These are phyloP conservation scores for Gadus chalcogrammus DNA, from an alignment of 2,113 vertebrate genomes.

Conservation along the genomic window DNA sequence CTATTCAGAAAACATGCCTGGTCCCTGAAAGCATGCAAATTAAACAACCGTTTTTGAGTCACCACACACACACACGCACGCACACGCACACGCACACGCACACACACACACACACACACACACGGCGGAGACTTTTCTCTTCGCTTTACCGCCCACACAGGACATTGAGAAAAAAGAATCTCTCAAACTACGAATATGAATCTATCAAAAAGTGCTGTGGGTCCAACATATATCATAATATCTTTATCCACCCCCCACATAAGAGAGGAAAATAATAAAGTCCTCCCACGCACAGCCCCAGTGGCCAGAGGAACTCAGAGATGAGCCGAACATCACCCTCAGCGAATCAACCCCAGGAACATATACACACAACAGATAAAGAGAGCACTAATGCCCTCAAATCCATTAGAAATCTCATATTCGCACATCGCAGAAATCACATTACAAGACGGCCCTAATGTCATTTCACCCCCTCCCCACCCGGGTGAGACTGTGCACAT, in stretches of 20 bases:
- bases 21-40: background rate
- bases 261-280: conserved; percentile 41
- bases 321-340: conserved; percentile 66
- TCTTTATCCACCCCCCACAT: conserved; percentile 27
- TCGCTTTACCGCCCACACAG: conserved; percentile 30
- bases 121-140: conserved; percentile 3
- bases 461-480: conserved; percentile 64
- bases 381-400: conserved; percentile 74
- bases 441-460: conserved; percentile 76
- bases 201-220: conserved; percentile 45
- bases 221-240: conserved; percentile 42
- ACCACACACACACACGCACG: background rate
- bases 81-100: background rate
- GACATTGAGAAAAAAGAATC: conserved; percentile 24
- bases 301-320: conserved; percentile 48
- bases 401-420: conserved; percentile 83
- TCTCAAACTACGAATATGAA: conserved; percentile 44
- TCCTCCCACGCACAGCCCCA: conserved; percentile 40
- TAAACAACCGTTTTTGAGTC: background rate
- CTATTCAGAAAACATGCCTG: background rate
- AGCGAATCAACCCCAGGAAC: conserved; percentile 55
- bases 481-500: conserved; percentile 67
- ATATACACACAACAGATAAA: conserved; percentile 69
- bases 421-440: conserved; percentile 74
- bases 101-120: conserved; percentile 4